phyloP scores from a whole-genome alignment of 2,888 invertebrate genomes.

The Drosophila monieri region DNA sequence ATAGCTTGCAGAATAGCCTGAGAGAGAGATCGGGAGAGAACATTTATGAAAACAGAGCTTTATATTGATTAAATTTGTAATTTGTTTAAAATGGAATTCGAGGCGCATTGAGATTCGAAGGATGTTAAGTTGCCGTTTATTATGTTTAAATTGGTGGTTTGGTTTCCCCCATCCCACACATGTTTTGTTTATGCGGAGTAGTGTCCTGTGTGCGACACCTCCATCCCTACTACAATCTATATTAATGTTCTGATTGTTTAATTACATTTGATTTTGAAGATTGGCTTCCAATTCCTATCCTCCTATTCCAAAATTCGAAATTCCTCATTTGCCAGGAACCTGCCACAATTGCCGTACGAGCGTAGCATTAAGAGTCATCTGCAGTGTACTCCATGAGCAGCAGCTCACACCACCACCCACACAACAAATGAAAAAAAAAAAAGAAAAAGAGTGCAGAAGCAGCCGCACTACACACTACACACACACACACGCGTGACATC shows the following conservation, averaged over 20 bases:
- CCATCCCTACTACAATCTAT: slow-evolving; percentile 5
- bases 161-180: slow-evolving; percentile 48
- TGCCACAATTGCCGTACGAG: slow-evolving; percentile 50
- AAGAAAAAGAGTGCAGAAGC: slow-evolving; percentile 24
- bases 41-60: slow-evolving; percentile 61
- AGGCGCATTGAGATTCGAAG: slow-evolving; percentile 28
- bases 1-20: slow-evolving; percentile 18
- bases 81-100: slow-evolving; percentile 61
- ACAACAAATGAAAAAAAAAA: neutral
- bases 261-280: slow-evolving; percentile 26
- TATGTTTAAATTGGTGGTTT: slow-evolving; percentile 40
- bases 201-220: slow-evolving; percentile 19
- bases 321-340: slow-evolving; percentile 43
- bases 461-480: slow-evolving; percentile 17
- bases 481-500: slow-evolving; percentile 61
- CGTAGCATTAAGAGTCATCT: slow-evolving; percentile 54
- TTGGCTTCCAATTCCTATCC: slow-evolving; percentile 39
- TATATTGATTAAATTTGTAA: slow-evolving; percentile 70
- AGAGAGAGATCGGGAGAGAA: neutral
- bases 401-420: slow-evolving; percentile 53
- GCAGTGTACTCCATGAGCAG: slow-evolving; percentile 39
- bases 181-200: slow-evolving; percentile 53
- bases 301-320: slow-evolving; percentile 25
- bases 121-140: slow-evolving; percentile 52
- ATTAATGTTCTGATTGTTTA: slow-evolving; percentile 22